Evolutionary conservation across 2,113 vertebrate genomes (phyloP).

Genomic region (Macquaria australasica): DNA sequence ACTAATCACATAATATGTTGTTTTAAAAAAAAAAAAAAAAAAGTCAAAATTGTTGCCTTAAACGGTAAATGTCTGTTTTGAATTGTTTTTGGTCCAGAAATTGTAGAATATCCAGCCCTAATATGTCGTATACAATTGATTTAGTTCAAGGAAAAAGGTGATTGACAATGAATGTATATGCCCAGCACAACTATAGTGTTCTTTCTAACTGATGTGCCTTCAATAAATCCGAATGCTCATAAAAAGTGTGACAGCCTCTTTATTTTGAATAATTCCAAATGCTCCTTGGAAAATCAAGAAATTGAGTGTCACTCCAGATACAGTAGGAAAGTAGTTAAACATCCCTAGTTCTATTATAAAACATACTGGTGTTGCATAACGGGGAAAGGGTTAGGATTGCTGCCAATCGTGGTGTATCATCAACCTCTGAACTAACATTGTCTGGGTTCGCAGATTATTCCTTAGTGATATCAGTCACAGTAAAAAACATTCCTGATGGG

Average conservation of each 20-base stretch:
- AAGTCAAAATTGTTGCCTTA: slow-evolving; percentile 32
- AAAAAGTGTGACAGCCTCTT: neutral
- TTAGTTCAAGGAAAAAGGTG: slow-evolving; percentile 32
- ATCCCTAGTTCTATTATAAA: neutral
- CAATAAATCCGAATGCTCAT: slow-evolving; percentile 75
- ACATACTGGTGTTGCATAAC: neutral
- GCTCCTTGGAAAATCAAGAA: neutral
- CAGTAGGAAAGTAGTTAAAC: neutral
- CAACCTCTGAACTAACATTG: neutral
- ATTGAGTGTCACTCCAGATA: neutral
- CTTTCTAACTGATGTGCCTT: slow-evolving; percentile 78
- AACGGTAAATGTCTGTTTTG: slow-evolving; percentile 17
- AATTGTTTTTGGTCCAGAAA: slow-evolving; percentile 4
- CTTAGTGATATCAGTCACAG: neutral
- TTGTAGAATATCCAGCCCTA: slow-evolving; percentile 20
- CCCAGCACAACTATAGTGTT: slow-evolving; percentile 65
- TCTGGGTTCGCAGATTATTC: neutral
- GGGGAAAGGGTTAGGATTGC: too few species aligned
- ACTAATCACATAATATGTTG: slow-evolving; percentile 9
- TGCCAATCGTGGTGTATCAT: neutral
- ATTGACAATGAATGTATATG: slow-evolving; percentile 72
- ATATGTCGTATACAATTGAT: slow-evolving; percentile 8
- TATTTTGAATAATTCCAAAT: neutral
- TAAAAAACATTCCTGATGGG: neutral
- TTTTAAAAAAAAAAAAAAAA: neutral